Evolutionary conservation across 92 coral and sea anemone genomes (phyloP).

Genomic region (Hydrozoanthus gracilis): DNA sequence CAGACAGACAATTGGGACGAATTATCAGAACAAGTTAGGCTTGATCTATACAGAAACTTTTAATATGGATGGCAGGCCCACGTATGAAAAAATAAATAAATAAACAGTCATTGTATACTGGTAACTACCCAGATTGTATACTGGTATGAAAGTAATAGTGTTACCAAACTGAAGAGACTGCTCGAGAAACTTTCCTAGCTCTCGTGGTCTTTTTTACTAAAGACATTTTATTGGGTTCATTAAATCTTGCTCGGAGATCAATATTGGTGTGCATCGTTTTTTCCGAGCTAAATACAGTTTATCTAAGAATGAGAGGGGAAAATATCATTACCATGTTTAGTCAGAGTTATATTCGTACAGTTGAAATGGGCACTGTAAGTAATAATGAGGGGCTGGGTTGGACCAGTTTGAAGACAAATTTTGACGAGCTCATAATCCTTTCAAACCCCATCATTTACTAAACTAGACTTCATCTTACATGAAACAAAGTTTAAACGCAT

Average conservation of each 20-base stretch:
- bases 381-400: too few relatives aligned
- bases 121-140: neutral
- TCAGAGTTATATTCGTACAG: too few relatives aligned
- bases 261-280: neutral
- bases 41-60: neutral
- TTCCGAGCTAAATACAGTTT: too few relatives aligned
- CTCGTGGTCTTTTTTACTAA: neutral
- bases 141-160: neutral
- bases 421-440: too few relatives aligned
- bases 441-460: too few relatives aligned
- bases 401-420: too few relatives aligned
- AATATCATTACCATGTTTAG: too few relatives aligned
- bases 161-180: neutral
- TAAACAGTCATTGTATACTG: neutral
- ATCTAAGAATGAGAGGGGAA: too few relatives aligned
- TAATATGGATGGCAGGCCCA: slow-evolving; percentile 1
- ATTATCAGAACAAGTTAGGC: neutral
- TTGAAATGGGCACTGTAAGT: too few relatives aligned
- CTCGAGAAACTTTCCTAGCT: neutral
- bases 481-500: too few relatives aligned
- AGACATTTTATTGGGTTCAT: neutral
- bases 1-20: neutral
- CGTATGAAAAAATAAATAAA: neutral
- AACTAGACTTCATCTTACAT: too few relatives aligned
- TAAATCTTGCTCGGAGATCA: neutral